Conservation (phyloP, 2,888 invertebrate genomes). For the Polyploca ridens region DNA sequence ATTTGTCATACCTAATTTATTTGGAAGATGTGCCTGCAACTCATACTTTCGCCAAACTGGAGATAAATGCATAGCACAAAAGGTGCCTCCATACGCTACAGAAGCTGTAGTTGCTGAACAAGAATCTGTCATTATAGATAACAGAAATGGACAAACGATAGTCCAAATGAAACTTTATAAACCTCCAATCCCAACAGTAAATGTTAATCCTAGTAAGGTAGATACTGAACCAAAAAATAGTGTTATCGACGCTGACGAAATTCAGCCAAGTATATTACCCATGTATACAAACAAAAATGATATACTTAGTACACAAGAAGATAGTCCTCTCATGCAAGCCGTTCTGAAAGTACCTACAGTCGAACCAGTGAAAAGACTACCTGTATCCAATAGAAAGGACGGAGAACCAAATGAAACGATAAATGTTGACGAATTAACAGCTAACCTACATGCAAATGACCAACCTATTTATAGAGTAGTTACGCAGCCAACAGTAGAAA, state of each 20-base stretch:
- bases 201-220: slow-evolving; percentile 24
- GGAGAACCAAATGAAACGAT: slow-evolving; percentile 72
- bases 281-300: slow-evolving; percentile 65
- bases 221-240: slow-evolving; percentile 45
- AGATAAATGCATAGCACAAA: slow-evolving; percentile 85
- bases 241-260: slow-evolving; percentile 55
- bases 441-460: slow-evolving; percentile 76
- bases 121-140: slow-evolving; percentile 52
- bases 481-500: slow-evolving; percentile 73
- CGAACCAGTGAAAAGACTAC: slow-evolving; percentile 64
- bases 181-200: slow-evolving; percentile 49
- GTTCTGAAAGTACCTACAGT: slow-evolving; percentile 71
- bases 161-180: slow-evolving; percentile 44
- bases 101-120: slow-evolving; percentile 74
- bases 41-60: slow-evolving; percentile 86
- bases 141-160: slow-evolving; percentile 41
- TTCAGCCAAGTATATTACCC: slow-evolving; percentile 68
- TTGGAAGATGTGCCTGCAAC: slow-evolving; percentile 94
- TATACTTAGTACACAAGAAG: slow-evolving; percentile 69
- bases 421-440: slow-evolving; percentile 73
- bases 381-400: slow-evolving; percentile 70
- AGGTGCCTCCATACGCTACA: slow-evolving; percentile 57
- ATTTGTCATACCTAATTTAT: slow-evolving; percentile 94
- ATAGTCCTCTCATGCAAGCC: slow-evolving; percentile 74
- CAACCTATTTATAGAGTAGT: slow-evolving; percentile 79